Percentiles rank a stretch among this genome's conserved stretches.
These are phyloP conservation scores for Oceanodroma tethys DNA, from an alignment of 2,113 vertebrate genomes.

Conservation along the genomic window DNA sequence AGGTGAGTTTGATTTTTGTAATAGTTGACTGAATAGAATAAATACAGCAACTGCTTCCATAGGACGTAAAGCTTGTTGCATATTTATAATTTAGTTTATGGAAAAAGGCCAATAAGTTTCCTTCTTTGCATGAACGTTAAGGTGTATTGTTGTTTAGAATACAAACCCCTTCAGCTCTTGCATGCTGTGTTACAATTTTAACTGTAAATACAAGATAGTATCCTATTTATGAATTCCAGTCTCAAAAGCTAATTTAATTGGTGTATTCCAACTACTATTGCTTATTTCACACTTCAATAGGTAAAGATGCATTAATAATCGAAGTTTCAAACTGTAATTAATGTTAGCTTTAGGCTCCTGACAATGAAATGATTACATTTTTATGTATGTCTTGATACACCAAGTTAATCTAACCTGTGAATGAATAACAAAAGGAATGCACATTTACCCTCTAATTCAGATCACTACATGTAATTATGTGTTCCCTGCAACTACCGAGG, in stretches of 20 bases:
- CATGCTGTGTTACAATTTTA: neutral
- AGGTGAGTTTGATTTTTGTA: neutral
- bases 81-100: neutral
- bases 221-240: constrained; percentile 72
- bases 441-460: constrained; percentile 44
- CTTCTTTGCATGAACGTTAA: neutral
- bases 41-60: neutral
- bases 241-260: constrained; percentile 77
- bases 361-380: constrained; percentile 78
- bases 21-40: neutral
- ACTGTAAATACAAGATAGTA: constrained; percentile 29
- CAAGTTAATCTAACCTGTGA: constrained; percentile 69
- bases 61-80: neutral
- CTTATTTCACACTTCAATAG: constrained; percentile 82
- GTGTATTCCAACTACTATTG: constrained; percentile 76
- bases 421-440: constrained; percentile 37
- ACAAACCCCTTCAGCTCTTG: neutral
- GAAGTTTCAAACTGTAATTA: constrained; percentile 79
- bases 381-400: constrained; percentile 74
- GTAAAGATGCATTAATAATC: constrained; percentile 82
- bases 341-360: constrained; percentile 73
- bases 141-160: neutral
- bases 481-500: neutral
- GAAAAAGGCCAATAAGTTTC: neutral
- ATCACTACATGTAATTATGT: constrained; percentile 54